phyloP scores from a whole-genome alignment of 2,113 vertebrate genomes.

The Illadopsis cleaveri region DNA sequence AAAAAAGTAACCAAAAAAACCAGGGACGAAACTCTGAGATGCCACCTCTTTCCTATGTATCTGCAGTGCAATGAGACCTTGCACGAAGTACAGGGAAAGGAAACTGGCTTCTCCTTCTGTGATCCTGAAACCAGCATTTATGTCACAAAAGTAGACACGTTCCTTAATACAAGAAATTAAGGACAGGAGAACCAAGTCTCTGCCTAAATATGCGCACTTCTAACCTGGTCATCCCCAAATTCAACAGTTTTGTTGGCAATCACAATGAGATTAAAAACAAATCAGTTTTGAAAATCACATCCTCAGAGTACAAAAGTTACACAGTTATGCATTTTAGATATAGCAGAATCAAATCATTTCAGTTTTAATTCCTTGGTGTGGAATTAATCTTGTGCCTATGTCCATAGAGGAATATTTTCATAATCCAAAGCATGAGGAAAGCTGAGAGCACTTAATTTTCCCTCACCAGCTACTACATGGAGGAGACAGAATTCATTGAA shows the following conservation, averaged over 20 bases:
- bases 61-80: not conserved
- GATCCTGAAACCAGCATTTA: not conserved
- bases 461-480: not conserved
- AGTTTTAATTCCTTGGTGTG: not conserved
- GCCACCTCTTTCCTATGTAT: not conserved
- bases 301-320: not conserved
- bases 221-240: not conserved
- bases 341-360: not conserved
- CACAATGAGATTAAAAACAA: not conserved
- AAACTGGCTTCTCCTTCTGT: not conserved
- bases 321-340: not conserved
- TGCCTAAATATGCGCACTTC: not conserved
- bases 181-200: not conserved
- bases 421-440: not conserved
- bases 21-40: constrained; percentile 23
- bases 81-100: not conserved
- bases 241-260: not conserved
- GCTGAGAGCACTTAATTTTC: not conserved
- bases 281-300: not conserved
- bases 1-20: constrained; percentile 46
- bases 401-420: not conserved
- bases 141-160: rapidly evolving
- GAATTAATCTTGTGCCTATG: not conserved
- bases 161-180: not conserved
- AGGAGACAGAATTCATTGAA: not conserved